These are phyloP conservation scores for Echeneis naucrates DNA, from an alignment of 2,797 vertebrate genomes.

Conservation along the genomic window DNA sequence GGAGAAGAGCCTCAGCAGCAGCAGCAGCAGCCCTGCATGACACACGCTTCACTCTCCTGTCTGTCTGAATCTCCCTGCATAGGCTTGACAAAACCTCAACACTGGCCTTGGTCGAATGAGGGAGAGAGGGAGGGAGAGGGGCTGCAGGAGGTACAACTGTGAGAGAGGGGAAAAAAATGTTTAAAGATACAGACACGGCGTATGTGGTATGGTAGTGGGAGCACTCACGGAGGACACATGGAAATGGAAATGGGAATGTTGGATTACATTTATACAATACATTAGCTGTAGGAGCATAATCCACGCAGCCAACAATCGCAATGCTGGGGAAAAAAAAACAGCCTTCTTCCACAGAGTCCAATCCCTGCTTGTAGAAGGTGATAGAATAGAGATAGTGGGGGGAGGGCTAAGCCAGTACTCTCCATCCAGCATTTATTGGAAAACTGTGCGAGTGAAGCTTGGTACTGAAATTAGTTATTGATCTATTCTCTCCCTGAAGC, in stretches of 20 bases:
- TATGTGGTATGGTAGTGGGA: conserved; percentile 58
- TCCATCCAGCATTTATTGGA: conserved; percentile 86
- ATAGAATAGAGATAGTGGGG: conserved; percentile 78
- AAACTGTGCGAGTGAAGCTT: conserved; percentile 83
- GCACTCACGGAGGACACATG: conserved; percentile 64
- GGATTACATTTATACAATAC: conserved; percentile 67
- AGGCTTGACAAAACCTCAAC: conserved; percentile 82
- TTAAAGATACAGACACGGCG: conserved; percentile 66
- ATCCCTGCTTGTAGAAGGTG: conserved; percentile 69
- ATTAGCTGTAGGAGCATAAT: conserved; percentile 65
- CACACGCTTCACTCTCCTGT: conserved; percentile 84
- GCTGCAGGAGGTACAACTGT: conserved; percentile 50
- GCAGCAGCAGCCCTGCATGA: conserved; percentile 78
- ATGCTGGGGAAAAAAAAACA: conserved; percentile 30
- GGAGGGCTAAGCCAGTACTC: conserved; percentile 75
- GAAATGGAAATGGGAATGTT: conserved; percentile 65
- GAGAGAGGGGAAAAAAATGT: conserved; percentile 36
- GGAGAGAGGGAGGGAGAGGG: conserved; percentile 32
- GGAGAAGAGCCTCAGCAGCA: conserved; percentile 76
- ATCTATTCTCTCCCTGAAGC: conserved; percentile 82
- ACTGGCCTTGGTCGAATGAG: conserved; percentile 67
- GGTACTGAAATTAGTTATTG: conserved; percentile 87
- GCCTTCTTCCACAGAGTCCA: conserved; percentile 66
- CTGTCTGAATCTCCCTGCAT: conserved; percentile 76
- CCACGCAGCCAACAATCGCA: conserved; percentile 63